Evolutionary conservation across 2,888 invertebrate genomes (phyloP).

Genomic region (Byasa hedistus): DNA sequence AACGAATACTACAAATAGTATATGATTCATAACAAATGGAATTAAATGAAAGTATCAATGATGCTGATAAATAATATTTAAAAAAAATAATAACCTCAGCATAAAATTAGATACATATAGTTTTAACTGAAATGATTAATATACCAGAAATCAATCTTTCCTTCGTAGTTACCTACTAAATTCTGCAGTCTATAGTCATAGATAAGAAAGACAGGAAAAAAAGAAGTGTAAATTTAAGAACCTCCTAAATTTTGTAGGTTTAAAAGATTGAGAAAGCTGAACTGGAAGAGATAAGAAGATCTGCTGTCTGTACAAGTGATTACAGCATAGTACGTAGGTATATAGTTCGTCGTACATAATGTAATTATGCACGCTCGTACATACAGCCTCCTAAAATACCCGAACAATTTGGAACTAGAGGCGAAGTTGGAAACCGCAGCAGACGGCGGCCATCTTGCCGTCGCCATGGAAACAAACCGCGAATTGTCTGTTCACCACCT

Average conservation of each 20-base stretch:
- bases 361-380: conserved; percentile 75
- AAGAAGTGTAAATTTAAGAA: neutral
- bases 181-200: too few species aligned
- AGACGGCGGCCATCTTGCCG: conserved; percentile 75
- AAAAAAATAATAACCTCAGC: too few species aligned
- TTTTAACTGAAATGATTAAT: too few species aligned
- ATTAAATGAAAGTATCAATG: too few species aligned
- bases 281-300: neutral
- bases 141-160: too few species aligned
- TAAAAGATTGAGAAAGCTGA: neutral
- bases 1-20: too few species aligned
- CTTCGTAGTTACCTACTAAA: too few species aligned
- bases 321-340: conserved; percentile 63
- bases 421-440: conserved; percentile 75
- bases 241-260: too few species aligned
- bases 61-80: too few species aligned
- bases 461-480: conserved; percentile 68
- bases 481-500: conserved; percentile 71
- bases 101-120: too few species aligned
- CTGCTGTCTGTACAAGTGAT: conserved; percentile 67
- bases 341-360: conserved; percentile 70
- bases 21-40: too few species aligned
- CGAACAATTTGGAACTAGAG: conserved; percentile 78
- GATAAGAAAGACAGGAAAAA: neutral
- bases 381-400: conserved; percentile 72